Conservation (phyloP, 2,113 vertebrate genomes). For the Anolis carolinensis region DNA sequence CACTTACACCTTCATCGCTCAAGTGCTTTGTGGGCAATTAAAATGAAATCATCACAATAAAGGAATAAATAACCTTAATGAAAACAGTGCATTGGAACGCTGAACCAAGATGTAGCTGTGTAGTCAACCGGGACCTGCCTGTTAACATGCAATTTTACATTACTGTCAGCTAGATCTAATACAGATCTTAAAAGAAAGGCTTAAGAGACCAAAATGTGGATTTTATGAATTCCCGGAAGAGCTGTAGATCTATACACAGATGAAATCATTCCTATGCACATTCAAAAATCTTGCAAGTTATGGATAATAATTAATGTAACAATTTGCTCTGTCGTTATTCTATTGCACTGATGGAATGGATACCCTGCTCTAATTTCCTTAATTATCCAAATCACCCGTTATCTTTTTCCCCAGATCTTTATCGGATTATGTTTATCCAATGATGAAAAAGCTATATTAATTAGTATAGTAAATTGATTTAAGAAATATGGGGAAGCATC, state of each 20-base stretch:
- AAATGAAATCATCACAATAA: slow-evolving; percentile 69
- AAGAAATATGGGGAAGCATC: background rate
- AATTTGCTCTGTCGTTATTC: background rate
- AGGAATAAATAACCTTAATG: slow-evolving; percentile 77
- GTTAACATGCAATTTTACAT: slow-evolving; percentile 63
- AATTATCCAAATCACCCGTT: background rate
- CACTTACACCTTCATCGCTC: slow-evolving; percentile 48
- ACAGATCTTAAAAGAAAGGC: slow-evolving; percentile 22
- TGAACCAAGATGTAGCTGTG: slow-evolving; percentile 35
- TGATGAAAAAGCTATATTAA: background rate
- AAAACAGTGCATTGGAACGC: slow-evolving; percentile 67
- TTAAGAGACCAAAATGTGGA: slow-evolving; percentile 38
- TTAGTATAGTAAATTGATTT: background rate
- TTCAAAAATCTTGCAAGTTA: background rate
- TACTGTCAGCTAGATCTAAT: slow-evolving; percentile 54
- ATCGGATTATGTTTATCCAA: background rate
- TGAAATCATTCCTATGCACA: background rate
- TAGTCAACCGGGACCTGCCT: slow-evolving; percentile 64
- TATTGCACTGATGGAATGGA: background rate
- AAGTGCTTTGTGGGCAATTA: slow-evolving; percentile 61
- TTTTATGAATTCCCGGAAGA: slow-evolving; percentile 27
- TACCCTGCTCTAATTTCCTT: background rate
- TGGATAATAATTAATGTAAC: slow-evolving; percentile 13
- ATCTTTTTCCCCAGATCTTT: background rate
- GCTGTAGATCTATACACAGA: slow-evolving; percentile 1